These are phyloP conservation scores for Pseudolaguvia tuberculata DNA, from an alignment of 2,113 vertebrate genomes.

Conservation along the genomic window DNA sequence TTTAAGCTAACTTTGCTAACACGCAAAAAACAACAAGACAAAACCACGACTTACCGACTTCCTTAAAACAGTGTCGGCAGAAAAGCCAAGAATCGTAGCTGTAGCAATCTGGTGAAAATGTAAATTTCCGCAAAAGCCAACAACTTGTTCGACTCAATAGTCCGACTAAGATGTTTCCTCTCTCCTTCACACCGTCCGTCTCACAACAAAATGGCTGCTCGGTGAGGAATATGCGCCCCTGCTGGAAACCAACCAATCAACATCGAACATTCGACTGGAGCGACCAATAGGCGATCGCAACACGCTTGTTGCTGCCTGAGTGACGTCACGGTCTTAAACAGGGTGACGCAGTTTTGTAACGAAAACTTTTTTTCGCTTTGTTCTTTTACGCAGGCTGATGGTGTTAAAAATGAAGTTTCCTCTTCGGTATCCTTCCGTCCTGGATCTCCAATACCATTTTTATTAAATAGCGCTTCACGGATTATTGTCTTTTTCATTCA, in stretches of 20 bases:
- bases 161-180: slow-evolving; percentile 12
- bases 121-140: slow-evolving; percentile 51
- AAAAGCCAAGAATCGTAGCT: slow-evolving; percentile 15
- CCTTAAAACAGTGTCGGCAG: slow-evolving; percentile 59
- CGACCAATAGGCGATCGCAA: slow-evolving; percentile 55
- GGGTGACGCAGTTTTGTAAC: not conserved
- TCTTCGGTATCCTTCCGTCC: not conserved
- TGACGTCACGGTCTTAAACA: slow-evolving; percentile 23
- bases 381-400: no score
- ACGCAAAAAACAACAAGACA: not conserved
- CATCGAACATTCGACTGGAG: not conserved
- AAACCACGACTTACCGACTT: slow-evolving; percentile 67
- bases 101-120: slow-evolving; percentile 45
- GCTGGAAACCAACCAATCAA: slow-evolving; percentile 57
- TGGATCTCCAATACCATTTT: no score
- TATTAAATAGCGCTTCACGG: no score
- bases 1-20: not conserved
- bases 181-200: slow-evolving; percentile 53
- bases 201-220: slow-evolving; percentile 74
- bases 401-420: not conserved
- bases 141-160: slow-evolving; percentile 40
- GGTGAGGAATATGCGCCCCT: slow-evolving; percentile 51
- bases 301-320: slow-evolving; percentile 62
- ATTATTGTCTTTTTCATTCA: no score
- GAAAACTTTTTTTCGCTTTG: not conserved